Base-by-base conservation (phyloP, 2,113 vertebrate species). In the Planiliza haematocheilus region DNA sequence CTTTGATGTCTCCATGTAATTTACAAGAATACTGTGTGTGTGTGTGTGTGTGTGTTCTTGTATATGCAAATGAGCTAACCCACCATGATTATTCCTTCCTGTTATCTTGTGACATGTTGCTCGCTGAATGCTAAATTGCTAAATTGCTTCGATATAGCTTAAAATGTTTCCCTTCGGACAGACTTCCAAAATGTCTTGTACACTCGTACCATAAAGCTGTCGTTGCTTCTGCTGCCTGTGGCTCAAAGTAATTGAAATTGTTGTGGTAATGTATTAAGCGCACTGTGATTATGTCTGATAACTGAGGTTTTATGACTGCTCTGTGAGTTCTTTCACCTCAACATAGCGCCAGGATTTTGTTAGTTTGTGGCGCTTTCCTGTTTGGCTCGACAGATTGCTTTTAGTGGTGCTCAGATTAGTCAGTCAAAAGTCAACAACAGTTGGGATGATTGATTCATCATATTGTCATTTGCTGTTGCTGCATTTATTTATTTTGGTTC, bases 1-100 rank as follows among this genome's bases (percentile, higher is more conserved):
- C 76, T 81, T 74, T 86, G 68, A 74, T 76, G 61, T 41, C 16
- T 48, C n/a, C 16, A 21, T 48, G 20, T 55, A 51, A 58, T 14
- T 63, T 77, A 18, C n/a, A 38, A 16, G 62, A 72, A 55, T 24
- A 17, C 4, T 17, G 8, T 30, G 13, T 10, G 34, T 49, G 14
- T 34, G 8, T 43, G 57, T 46, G 14, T 39, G 34, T 8, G 2
- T 24, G 30, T 41, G 24, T 14, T 3, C n/a, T 13, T 50, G 34
- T 70, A 49, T 57, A n/a, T 61, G 13, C 59, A 57, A 8, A 55
- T 46, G 36, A 83, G 2, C n/a, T 52, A n/a, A 60, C 61, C 53
- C 57, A 30, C 30, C 37, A 16, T 1, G 9, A 59, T 11, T 11
- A 10, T 36, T 13, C 7, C 21, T 8, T 53, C 52, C 18, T 4